Evolutionary conservation across 2,888 invertebrate genomes (phyloP).

Genomic region (Drosophila greeni): DNA sequence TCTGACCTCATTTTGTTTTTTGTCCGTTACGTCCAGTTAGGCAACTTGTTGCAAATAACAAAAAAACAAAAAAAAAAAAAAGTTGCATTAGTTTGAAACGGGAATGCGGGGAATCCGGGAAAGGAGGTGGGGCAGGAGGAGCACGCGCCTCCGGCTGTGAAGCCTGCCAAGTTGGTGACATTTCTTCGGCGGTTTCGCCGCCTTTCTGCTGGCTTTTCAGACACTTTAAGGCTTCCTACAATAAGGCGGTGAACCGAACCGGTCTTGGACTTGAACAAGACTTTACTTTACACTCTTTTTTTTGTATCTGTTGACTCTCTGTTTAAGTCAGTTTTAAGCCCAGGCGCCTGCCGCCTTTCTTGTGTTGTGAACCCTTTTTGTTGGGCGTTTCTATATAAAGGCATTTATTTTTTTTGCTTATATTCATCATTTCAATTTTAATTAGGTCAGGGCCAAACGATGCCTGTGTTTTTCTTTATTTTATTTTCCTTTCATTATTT

Average conservation of each 20-base stretch:
- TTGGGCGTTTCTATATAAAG: slow-evolving; percentile 27
- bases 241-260: slow-evolving; percentile 29
- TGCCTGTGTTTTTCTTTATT: slow-evolving; percentile 21
- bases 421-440: slow-evolving; percentile 45
- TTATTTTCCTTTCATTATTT: neutral
- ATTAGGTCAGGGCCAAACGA: slow-evolving; percentile 66
- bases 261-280: slow-evolving; percentile 38
- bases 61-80: neutral
- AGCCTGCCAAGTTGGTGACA: slow-evolving; percentile 73
- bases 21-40: slow-evolving; percentile 65
- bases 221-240: slow-evolving; percentile 71
- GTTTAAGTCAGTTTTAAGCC: neutral
- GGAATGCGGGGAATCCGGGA: slow-evolving; percentile 19
- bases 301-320: slow-evolving; percentile 10
- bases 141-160: slow-evolving; percentile 48
- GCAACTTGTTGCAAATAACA: slow-evolving; percentile 63
- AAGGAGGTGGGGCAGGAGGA: slow-evolving; percentile 16
- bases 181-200: slow-evolving; percentile 32
- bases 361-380: slow-evolving; percentile 35
- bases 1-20: slow-evolving; percentile 62
- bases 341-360: neutral
- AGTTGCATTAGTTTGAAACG: slow-evolving; percentile 28
- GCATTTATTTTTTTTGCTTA: slow-evolving; percentile 15
- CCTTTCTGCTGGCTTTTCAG: slow-evolving; percentile 43
- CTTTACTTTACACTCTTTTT: neutral